Evolutionary conservation across 37 sponge, comb jelly and placozoan species (phyloP), one percentile per base, ranked within the genome.

Genomic region (Oscarella lobularis): DNA sequence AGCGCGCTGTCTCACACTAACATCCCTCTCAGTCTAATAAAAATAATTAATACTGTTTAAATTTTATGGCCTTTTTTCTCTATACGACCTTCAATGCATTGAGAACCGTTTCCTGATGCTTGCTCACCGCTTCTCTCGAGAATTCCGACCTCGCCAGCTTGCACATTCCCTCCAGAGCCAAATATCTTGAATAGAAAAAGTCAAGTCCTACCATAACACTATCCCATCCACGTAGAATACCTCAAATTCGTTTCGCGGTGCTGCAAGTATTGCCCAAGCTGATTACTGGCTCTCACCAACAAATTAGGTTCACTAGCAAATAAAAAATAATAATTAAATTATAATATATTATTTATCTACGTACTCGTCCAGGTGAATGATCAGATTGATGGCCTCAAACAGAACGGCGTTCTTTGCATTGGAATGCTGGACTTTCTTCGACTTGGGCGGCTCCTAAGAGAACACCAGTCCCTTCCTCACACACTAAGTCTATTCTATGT

Each of bases 361-460:
- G 67, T 54, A 93, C 94, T 82, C 85, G 35, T 95, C 89, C 66
- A 90, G 77, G 77, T 95, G 96, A 6, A 91, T 84, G 39, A 95
- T 95, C 66, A 95, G 87, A 66, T 86, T 91, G 74, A 95, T 91
- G 39, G 87, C 92, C 55, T 95, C 96, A 80, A 95, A 95, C 33
- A 95, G 83, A 31, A 95, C 89, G 31, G 92, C 83, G 68, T 95
- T 86, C 79, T 95, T 95, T 36, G 92, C 88, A 55, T 95, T 95
- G 37, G 89, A 80, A 79, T 95, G 89, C 72, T 95, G 92, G 36
- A 91, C 79, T 80, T 95, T 95, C 84, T 95, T 95, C 34, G 85
- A 83, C 79, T 95, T 91, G 41, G 73, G 80, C 1, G 92, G 92
- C 41, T 95, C 96, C 81, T 91, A 1, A 27, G 69, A 77, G 6